Conservation (phyloP, 2,888 invertebrate species). For the Temnothorax rugatulus region DNA sequence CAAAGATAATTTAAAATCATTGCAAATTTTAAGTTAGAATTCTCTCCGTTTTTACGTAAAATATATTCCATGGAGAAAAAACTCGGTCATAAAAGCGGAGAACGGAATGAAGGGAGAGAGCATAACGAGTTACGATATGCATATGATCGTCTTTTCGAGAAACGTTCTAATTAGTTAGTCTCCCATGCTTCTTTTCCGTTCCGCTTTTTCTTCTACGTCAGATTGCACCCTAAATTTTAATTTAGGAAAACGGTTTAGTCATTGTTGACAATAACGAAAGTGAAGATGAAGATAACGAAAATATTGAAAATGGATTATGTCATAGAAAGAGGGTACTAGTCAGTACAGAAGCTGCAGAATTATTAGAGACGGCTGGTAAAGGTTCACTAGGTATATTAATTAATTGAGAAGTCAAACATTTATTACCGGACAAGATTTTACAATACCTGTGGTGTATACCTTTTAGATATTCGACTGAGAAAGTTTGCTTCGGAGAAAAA, state of each 20-base stretch:
- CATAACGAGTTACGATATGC: too few species aligned
- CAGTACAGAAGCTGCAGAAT: constrained; percentile 92
- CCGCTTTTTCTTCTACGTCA: too few species aligned
- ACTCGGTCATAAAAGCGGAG: too few species aligned
- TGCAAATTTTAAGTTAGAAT: too few species aligned
- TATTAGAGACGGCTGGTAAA: constrained; percentile 91
- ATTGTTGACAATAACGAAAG: constrained; percentile 89
- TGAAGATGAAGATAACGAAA: constrained; percentile 81
- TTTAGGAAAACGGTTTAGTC: constrained; percentile 94
- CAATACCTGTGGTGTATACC: not conserved
- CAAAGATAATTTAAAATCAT: too few species aligned
- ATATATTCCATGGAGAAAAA: too few species aligned
- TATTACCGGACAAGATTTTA: constrained; percentile 4
- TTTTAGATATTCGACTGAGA: constrained; percentile 95
- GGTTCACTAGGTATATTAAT: constrained; percentile 89
- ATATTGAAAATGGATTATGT: constrained; percentile 83
- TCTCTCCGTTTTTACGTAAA: too few species aligned
- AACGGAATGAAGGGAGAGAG: too few species aligned
- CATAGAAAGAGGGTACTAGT: constrained; percentile 92
- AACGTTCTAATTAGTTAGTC: too few species aligned
- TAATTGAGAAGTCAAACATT: not conserved
- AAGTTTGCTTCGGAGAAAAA: constrained; percentile 94
- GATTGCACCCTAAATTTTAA: constrained; percentile 29
- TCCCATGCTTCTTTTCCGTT: too few species aligned
- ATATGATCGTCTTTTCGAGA: too few species aligned